A percentile compares a stretch with the other conserved stretches of the same genome.
phyloP scores from a whole-genome alignment of 2,113 vertebrate species.

The Gasterosteus nipponicus region DNA sequence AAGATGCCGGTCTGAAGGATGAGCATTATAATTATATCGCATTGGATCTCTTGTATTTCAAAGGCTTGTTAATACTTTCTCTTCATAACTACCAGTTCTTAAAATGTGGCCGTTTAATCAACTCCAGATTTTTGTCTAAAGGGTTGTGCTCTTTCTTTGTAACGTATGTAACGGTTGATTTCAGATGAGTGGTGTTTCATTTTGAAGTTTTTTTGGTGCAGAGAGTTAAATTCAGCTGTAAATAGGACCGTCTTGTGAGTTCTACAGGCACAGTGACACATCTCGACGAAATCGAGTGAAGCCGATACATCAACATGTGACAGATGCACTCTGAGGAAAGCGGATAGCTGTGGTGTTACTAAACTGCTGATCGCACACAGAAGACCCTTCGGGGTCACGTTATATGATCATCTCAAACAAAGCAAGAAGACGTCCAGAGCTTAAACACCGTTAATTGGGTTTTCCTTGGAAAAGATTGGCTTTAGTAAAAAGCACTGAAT shows the following conservation, averaged over 20 bases:
- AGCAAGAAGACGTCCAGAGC: background rate
- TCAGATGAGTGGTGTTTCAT: background rate
- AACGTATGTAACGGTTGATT: background rate
- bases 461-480: background rate
- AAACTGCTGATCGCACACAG: background rate
- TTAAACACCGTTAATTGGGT: constrained; percentile 6
- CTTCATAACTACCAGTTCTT: background rate
- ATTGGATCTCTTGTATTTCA: background rate
- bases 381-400: constrained; percentile 2
- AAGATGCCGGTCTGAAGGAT: background rate
- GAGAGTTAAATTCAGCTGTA: background rate
- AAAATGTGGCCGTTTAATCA: background rate
- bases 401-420: constrained; percentile 26
- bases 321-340: background rate
- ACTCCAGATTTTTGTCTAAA: background rate
- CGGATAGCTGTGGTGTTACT: background rate
- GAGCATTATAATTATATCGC: background rate
- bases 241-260: background rate
- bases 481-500: background rate
- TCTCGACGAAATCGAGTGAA: background rate
- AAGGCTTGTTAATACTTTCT: background rate
- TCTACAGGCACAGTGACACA: background rate
- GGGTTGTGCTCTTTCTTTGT: background rate
- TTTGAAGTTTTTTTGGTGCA: background rate
- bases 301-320: background rate